Conservation (phyloP, 2,888 invertebrate species). For the Nomada ruficornis region DNA sequence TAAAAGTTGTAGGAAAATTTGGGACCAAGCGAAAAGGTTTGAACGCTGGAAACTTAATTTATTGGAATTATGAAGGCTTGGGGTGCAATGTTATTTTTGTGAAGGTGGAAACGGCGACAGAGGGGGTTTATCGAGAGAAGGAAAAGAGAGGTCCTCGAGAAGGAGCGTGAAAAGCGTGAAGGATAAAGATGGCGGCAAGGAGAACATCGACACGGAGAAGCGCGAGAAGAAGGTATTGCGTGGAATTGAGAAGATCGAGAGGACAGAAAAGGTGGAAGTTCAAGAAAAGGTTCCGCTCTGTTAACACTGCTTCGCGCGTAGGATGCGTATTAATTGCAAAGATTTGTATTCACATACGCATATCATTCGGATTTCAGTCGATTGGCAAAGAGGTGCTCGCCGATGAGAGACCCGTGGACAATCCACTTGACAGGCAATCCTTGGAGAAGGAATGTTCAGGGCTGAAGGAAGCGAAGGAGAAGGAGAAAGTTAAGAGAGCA, state of each 20-base stretch:
- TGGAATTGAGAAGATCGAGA: conserved; percentile 60
- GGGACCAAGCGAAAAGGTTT: not conserved
- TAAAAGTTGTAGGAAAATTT: not conserved
- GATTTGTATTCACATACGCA: not conserved
- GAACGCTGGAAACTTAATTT: not conserved
- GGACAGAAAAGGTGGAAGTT: conserved; percentile 52
- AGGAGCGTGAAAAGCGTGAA: conserved; percentile 74
- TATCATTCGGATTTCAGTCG: conserved; percentile 41
- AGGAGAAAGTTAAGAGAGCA: conserved; percentile 83
- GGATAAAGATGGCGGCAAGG: conserved; percentile 70
- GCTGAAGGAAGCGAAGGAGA: conserved; percentile 62
- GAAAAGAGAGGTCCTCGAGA: conserved; percentile 73
- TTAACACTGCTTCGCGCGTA: not conserved
- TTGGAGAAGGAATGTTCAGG: conserved; percentile 62
- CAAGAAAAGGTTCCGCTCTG: conserved; percentile 21
- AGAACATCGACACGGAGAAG: conserved; percentile 72
- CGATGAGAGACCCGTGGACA: conserved; percentile 56
- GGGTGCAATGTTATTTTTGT: conserved; percentile 4
- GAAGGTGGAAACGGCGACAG: conserved; percentile 59
- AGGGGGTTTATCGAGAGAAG: conserved; percentile 58
- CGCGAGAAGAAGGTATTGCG: conserved; percentile 70
- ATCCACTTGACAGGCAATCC: conserved; percentile 54
- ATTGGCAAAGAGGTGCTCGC: conserved; percentile 61
- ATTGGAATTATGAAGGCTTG: not conserved
- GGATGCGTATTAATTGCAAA: not conserved